A percentile compares a stretch with the other conserved stretches of the same genome.
Evolutionary conservation across 2,888 invertebrate species (phyloP).

Genomic region (Agrotis puta): DNA sequence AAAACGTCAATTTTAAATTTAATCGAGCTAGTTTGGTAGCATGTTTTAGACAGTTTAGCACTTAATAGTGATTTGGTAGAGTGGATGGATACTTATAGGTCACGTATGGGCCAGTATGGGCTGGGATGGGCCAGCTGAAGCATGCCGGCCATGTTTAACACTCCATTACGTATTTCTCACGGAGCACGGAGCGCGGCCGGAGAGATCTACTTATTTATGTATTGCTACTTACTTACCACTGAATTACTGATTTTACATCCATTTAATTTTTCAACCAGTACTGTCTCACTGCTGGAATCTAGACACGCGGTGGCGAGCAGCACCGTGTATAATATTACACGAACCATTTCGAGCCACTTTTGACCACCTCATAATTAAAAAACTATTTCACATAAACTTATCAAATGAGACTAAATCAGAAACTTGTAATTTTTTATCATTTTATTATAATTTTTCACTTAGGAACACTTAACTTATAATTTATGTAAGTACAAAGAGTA

Average conservation of each 20-base stretch:
- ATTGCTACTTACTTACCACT: conserved; percentile 22
- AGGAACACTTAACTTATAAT: no score
- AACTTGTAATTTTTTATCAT: no score
- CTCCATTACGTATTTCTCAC: conserved; percentile 48
- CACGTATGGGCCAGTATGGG: background rate
- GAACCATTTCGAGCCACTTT: no score
- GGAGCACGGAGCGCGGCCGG: conserved; percentile 1
- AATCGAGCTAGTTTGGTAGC: conserved; percentile 4
- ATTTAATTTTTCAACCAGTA: background rate
- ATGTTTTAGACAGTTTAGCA: background rate
- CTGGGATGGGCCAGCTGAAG: background rate
- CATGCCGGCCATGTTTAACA: conserved; percentile 29
- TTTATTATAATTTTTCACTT: no score
- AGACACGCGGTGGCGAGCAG: no score
- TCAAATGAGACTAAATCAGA: no score
- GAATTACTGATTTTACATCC: conserved; percentile 1
- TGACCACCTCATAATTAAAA: no score
- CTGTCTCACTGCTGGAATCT: background rate
- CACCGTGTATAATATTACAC: no score
- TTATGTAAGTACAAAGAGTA: no score
- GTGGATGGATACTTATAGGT: conserved; percentile 3
- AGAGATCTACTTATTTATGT: conserved; percentile 14
- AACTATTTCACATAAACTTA: no score
- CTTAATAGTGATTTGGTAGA: conserved; percentile 16
- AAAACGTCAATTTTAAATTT: conserved; percentile 6